Percentiles rank a stretch among this genome's conserved stretches.
Conservation (phyloP, 2,888 invertebrate species). For the Craniophora ligustri region DNA sequence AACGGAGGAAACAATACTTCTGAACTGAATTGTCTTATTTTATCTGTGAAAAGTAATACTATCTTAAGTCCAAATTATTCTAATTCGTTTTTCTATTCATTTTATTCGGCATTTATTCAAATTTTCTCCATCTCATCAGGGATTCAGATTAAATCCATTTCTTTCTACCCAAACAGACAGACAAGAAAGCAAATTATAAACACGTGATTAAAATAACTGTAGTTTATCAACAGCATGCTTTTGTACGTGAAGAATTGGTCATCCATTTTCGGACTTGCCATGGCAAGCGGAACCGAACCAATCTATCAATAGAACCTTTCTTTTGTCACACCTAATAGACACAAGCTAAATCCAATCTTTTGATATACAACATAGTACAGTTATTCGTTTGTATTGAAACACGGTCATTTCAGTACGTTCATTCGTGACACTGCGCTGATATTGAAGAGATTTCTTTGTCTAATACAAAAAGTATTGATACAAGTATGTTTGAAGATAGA, state of each 20-base stretch:
- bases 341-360: not conserved
- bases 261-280: not conserved
- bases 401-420: constrained; percentile 4
- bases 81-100: too few relatives aligned
- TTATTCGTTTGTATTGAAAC: constrained; percentile 6
- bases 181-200: too few relatives aligned
- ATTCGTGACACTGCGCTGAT: constrained; percentile 7
- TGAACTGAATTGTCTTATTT: too few relatives aligned
- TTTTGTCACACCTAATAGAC: not conserved
- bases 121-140: too few relatives aligned
- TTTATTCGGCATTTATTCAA: too few relatives aligned
- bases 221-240: not conserved
- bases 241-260: not conserved
- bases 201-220: too few relatives aligned
- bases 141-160: too few relatives aligned
- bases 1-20: too few relatives aligned
- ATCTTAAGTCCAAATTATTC: too few relatives aligned
- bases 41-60: too few relatives aligned
- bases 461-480: constrained; percentile 14
- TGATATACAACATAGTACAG: not conserved
- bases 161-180: too few relatives aligned
- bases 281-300: not conserved
- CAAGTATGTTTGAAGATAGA: constrained; percentile 30
- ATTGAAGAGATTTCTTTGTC: constrained; percentile 3
- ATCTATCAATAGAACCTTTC: not conserved